Percentiles rank a stretch among this genome's conserved stretches.
Conservation (phyloP, 2,888 invertebrate species). For the Spialia ferax region DNA sequence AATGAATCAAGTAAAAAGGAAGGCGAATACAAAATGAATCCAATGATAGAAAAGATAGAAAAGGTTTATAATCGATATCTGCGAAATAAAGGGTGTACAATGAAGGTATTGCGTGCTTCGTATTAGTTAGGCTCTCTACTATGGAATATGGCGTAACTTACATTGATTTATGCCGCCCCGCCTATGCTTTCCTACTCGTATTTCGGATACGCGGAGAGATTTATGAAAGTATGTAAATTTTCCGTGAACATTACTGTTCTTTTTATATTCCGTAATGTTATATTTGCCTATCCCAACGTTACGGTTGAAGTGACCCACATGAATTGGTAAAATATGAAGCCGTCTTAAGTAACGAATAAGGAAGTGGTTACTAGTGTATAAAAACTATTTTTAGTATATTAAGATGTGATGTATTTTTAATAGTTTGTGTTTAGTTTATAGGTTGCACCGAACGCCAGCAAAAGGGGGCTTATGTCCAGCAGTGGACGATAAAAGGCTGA, state of each 20-base stretch:
- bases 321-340: background rate
- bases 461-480: too few relatives aligned
- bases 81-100: slow-evolving; percentile 55
- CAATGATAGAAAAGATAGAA: background rate
- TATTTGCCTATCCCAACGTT: background rate
- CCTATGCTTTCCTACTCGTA: slow-evolving; percentile 47
- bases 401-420: too few relatives aligned
- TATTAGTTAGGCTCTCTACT: slow-evolving; percentile 62
- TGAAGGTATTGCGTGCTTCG: slow-evolving; percentile 73
- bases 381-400: too few relatives aligned
- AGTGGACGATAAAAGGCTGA: too few relatives aligned
- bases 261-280: background rate
- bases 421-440: too few relatives aligned
- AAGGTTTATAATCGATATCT: slow-evolving; percentile 2
- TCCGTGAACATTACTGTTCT: slow-evolving; percentile 37
- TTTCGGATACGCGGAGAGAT: slow-evolving; percentile 48
- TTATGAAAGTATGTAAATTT: slow-evolving; percentile 55
- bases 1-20: background rate
- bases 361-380: too few relatives aligned
- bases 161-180: slow-evolving; percentile 58
- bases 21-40: background rate
- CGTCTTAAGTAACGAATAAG: background rate
- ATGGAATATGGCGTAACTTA: slow-evolving; percentile 52
- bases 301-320: background rate
- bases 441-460: too few relatives aligned